Conservation (phyloP, 2,113 vertebrate species). For the Arothron firmamentum region DNA sequence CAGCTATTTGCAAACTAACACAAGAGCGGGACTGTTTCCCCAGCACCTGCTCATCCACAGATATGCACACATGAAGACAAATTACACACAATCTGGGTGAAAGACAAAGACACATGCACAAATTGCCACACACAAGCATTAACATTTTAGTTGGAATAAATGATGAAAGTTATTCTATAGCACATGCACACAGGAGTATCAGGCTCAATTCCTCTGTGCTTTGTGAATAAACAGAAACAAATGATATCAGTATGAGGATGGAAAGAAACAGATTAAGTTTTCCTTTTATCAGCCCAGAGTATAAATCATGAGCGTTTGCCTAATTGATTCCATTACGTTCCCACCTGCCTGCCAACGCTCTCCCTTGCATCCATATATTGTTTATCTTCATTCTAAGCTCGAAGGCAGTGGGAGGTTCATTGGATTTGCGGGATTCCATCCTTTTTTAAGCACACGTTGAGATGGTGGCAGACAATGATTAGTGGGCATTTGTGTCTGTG, state of each 20-base stretch:
- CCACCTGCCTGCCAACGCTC: slow-evolving; percentile 58
- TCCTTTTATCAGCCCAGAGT: slow-evolving; percentile 49
- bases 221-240: slow-evolving; percentile 49
- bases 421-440: slow-evolving; percentile 43
- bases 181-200: background rate
- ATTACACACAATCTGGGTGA: background rate
- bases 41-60: background rate
- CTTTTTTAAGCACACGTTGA: slow-evolving; percentile 44
- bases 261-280: slow-evolving; percentile 52
- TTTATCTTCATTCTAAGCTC: slow-evolving; percentile 63
- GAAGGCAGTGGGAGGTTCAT: slow-evolving; percentile 49
- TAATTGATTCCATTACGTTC: slow-evolving; percentile 71
- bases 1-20: slow-evolving; percentile 27
- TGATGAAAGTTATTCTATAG: slow-evolving; percentile 22
- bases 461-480: slow-evolving; percentile 28
- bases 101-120: background rate
- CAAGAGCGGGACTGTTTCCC: slow-evolving; percentile 4
- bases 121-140: slow-evolving; percentile 20
- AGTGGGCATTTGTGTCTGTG: slow-evolving; percentile 35
- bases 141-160: slow-evolving; percentile 33
- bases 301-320: slow-evolving; percentile 62
- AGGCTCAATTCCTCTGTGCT: slow-evolving; percentile 35
- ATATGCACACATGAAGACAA: slow-evolving; percentile 18
- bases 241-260: slow-evolving; percentile 32
- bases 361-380: slow-evolving; percentile 45